phyloP scores from a whole-genome alignment of 2,797 vertebrate genomes.

The Sciaenops ocellatus region DNA sequence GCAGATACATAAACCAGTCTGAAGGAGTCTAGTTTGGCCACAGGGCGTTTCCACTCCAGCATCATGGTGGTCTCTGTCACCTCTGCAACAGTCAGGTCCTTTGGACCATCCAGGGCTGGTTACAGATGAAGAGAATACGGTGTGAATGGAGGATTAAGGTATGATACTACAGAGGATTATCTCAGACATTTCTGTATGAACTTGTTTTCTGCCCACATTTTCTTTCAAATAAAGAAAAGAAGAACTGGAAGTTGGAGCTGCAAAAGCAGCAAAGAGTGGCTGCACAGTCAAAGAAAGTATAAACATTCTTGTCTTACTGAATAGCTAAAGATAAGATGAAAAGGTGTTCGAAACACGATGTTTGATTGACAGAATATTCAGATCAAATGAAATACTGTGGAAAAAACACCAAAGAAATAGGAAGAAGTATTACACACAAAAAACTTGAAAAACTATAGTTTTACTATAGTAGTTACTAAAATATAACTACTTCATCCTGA shows the following conservation, averaged over 20 bases:
- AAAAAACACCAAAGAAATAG: background rate
- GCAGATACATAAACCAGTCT: conserved; percentile 84
- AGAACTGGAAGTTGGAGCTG: background rate
- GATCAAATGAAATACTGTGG: background rate
- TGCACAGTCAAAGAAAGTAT: background rate
- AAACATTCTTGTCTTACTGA: too few species aligned
- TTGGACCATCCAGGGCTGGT: conserved; percentile 93
- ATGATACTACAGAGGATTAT: background rate
- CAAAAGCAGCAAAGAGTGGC: background rate
- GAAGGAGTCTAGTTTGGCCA: conserved; percentile 93
- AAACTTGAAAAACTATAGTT: too few species aligned
- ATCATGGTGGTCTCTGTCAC: conserved; percentile 88
- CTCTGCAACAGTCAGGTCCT: conserved; percentile 87
- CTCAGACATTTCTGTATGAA: background rate
- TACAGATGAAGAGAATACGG: background rate
- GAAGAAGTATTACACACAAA: too few species aligned
- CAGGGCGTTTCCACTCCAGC: conserved; percentile 89
- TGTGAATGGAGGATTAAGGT: background rate
- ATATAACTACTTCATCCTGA: too few species aligned
- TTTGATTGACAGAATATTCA: background rate
- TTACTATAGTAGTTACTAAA: too few species aligned
- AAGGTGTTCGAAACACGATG: background rate
- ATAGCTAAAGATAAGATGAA: background rate
- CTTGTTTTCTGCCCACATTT: background rate
- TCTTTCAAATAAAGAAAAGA: background rate